phyloP scores from a whole-genome alignment of 2,113 vertebrate species.

The Pao palembangensis region DNA sequence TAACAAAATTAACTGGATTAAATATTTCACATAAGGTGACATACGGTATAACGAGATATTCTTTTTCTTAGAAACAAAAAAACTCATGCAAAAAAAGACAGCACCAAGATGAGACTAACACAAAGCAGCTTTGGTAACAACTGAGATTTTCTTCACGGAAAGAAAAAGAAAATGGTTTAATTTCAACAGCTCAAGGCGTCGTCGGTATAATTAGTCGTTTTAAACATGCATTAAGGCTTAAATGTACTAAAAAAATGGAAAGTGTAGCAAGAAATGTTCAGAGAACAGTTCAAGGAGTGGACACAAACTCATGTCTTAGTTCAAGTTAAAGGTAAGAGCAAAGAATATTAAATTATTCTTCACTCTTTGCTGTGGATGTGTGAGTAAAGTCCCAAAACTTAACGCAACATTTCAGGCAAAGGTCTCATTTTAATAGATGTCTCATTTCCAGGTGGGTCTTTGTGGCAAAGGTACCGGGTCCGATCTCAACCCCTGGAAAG shows the following conservation, averaged over 20 bases:
- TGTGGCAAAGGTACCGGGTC: constrained; percentile 53
- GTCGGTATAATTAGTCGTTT: constrained; percentile 64
- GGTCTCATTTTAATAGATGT: constrained; percentile 39
- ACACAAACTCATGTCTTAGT: constrained; percentile 42
- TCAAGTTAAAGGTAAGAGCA: constrained; percentile 60
- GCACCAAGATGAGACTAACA: constrained; percentile 57
- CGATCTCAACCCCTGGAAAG: constrained; percentile 28
- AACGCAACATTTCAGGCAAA: constrained; percentile 26
- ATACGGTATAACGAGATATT: constrained; percentile 55
- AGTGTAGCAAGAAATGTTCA: constrained; percentile 3
- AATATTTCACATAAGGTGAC: constrained; percentile 58
- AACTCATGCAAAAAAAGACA: constrained; percentile 62
- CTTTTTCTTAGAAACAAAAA: constrained; percentile 4
- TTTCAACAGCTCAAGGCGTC: constrained; percentile 63
- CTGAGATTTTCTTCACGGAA: constrained; percentile 45
- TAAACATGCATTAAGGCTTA: constrained; percentile 69
- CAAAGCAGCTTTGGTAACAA: constrained; percentile 62
- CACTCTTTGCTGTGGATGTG: constrained; percentile 40
- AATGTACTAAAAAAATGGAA: constrained; percentile 47
- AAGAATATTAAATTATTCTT: constrained; percentile 38
- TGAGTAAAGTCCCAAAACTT: constrained; percentile 21
- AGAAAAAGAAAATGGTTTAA: constrained; percentile 38
- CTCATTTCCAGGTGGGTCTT: constrained; percentile 32
- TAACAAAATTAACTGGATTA: constrained; percentile 49
- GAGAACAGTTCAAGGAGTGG: constrained; percentile 39